Evolutionary conservation across 2,888 invertebrate genomes (phyloP), one percentile per base, ranked within the genome.

Genomic region (Crioceris asparagi): DNA sequence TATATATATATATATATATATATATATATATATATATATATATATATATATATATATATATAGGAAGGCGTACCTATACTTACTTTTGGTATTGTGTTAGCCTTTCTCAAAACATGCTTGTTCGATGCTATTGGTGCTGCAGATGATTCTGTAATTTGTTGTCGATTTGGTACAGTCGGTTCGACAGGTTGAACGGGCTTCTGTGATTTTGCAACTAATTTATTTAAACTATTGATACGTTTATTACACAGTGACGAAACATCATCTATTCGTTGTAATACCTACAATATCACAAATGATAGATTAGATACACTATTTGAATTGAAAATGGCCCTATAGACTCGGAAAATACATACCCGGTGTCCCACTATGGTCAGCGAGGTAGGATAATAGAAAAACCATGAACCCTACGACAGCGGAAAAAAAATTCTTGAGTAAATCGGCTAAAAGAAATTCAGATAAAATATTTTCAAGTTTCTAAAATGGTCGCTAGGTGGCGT

Each of bases 181-280:
- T 86, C 83, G 35, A 86, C 86, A 31, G 82, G 74, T 64, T 86
- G 85, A 45, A 87, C 76, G 17, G 51, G 52, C 25, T 49, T 72
- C 39, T 79, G 74, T 23, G 83, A 81, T 60, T 77, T 77, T 17
- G 77, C 67, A 11, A 80, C 72, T 40, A 85, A 72, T 46, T 79
- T 77, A 59, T 82, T 80, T 35, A 86, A 65, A 43, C 75, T 73
- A 29, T 76, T 72, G 34, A 83, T 72, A 50, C 88, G 77, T 63
- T 90, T 87, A 43, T 87, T 83, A 65, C 91, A 91, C 91, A 93
- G 91, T 54, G 83, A 67, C 59, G 84, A 85, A 2, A 96, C 88
- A 68, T 96, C 94, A 60, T 92, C 91, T 51, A 94, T 88, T 51
- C 92, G 74, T 70, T 92, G 87, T 31, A 91, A 70, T 45, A 92